Conservation (phyloP, 2,797 vertebrate genomes). For the Enoplosus armatus region DNA sequence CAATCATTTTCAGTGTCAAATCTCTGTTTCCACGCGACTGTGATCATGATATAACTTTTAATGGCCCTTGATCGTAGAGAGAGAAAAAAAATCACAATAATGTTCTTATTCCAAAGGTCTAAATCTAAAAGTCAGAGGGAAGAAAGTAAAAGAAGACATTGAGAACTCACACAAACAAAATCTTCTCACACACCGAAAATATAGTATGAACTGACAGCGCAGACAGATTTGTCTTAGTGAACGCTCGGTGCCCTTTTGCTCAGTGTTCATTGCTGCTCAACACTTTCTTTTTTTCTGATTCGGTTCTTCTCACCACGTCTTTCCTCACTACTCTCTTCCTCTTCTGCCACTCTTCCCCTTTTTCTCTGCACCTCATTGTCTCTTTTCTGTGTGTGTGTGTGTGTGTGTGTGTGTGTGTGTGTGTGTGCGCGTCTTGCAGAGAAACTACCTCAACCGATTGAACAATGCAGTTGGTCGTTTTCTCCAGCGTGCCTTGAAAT, state of each 20-base stretch:
- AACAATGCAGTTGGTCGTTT: not conserved
- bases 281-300: not conserved
- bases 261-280: not conserved
- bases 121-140: not conserved
- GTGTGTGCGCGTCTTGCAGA: not conserved
- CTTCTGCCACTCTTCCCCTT: not conserved
- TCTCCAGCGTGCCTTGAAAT: not conserved
- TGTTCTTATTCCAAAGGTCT: not conserved
- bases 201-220: not conserved
- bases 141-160: not conserved
- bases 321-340: not conserved
- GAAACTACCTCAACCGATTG: not conserved
- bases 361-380: not conserved
- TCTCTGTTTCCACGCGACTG: not conserved
- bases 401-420: slow-evolving; percentile 1
- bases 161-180: not conserved
- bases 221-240: slow-evolving; percentile 23
- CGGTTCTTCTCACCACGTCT: not conserved
- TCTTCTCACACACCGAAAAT: not conserved
- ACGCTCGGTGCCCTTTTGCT: not conserved
- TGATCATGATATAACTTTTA: not conserved
- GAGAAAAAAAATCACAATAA: not conserved
- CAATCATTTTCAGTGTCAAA: not conserved
- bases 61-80: not conserved
- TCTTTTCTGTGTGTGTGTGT: not conserved